phyloP scores from a whole-genome alignment of 2,888 invertebrate genomes.

The Notocelia uddmanniana region DNA sequence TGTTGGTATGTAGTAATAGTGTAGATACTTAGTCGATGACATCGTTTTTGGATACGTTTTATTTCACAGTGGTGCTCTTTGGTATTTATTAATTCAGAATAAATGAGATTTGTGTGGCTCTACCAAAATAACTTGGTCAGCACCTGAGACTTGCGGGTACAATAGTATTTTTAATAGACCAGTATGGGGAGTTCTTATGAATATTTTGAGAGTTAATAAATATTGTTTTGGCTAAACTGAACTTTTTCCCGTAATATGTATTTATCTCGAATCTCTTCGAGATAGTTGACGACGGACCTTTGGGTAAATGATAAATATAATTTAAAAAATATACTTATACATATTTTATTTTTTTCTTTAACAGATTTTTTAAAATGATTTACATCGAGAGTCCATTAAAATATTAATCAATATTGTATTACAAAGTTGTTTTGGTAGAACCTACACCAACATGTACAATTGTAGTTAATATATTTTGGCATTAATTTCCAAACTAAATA shows the following conservation, averaged over 20 bases:
- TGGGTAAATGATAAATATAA: neutral
- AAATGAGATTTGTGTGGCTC: conserved; percentile 36
- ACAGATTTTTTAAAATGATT: too few species aligned
- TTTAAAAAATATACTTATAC: too few species aligned
- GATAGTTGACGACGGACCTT: neutral
- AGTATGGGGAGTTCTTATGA: neutral
- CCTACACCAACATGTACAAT: conserved; percentile 3
- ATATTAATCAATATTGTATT: neutral
- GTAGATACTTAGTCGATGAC: conserved; percentile 43
- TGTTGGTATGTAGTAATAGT: conserved; percentile 69
- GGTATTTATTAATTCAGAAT: conserved; percentile 56
- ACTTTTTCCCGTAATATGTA: neutral
- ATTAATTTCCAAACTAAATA: conserved; percentile 32
- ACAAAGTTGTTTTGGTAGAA: conserved; percentile 3
- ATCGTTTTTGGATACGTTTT: conserved; percentile 48
- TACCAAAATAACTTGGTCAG: conserved; percentile 20
- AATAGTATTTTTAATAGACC: too few species aligned
- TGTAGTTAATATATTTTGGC: conserved; percentile 11
- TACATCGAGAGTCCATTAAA: too few species aligned
- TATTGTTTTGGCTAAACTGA: neutral
- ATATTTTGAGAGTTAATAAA: too few species aligned
- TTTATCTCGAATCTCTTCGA: neutral
- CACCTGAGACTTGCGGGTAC: too few species aligned
- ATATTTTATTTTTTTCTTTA: too few species aligned
- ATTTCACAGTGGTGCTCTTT: conserved; percentile 69